phyloP scores from a whole-genome alignment of 2,888 invertebrate species.

The Ophion slaviceki region DNA sequence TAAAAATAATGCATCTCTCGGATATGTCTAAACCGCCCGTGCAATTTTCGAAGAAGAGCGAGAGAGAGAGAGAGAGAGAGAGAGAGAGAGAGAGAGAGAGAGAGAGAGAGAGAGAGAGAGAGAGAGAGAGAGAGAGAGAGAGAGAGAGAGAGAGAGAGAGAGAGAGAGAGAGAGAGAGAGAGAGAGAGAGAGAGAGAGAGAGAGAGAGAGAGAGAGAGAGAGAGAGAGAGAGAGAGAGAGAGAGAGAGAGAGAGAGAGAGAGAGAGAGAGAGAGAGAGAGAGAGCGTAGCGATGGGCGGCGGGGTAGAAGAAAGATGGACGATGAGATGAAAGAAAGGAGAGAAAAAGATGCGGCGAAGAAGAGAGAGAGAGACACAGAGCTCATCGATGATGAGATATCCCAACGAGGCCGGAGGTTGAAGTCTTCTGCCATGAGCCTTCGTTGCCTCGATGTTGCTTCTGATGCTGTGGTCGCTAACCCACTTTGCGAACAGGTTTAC shows the following conservation, averaged over 20 bases:
- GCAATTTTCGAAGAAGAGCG: too few species aligned
- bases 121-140: not conserved
- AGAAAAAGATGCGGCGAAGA: not conserved
- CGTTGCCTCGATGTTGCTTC: slow-evolving; percentile 35
- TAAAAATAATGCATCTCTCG: not conserved
- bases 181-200: too few species aligned
- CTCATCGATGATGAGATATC: slow-evolving; percentile 53
- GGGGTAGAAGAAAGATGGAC: not conserved
- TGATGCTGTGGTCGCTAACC: slow-evolving; percentile 73
- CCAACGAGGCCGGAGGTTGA: slow-evolving; percentile 64
- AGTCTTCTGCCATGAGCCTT: slow-evolving; percentile 47
- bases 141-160: too few species aligned
- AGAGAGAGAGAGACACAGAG: slow-evolving; percentile 23
- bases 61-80: too few species aligned
- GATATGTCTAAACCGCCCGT: too few species aligned
- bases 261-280: not conserved
- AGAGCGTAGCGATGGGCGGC: not conserved
- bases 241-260: not conserved
- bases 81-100: too few species aligned
- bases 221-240: too few species aligned
- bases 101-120: too few species aligned
- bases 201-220: too few species aligned
- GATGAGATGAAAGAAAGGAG: not conserved
- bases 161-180: too few species aligned
- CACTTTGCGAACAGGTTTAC: slow-evolving; percentile 82